Conservation (phyloP, 2,797 vertebrate species). For the Heteromormyrus szaboi region DNA sequence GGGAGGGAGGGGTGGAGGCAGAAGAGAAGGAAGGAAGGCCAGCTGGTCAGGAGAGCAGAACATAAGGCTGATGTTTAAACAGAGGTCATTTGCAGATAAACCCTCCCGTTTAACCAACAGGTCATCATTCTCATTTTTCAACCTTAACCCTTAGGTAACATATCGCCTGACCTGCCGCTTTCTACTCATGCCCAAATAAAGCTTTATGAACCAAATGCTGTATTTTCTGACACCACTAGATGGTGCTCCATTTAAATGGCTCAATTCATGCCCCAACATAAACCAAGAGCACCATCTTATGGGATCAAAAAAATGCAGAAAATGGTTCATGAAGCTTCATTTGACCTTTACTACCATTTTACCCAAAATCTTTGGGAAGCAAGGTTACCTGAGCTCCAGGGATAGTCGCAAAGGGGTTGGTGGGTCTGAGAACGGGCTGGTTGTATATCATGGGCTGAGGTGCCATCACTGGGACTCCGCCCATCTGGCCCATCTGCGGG, state of each 20-base stretch:
- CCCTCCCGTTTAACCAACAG: not conserved
- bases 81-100: not conserved
- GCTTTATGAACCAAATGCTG: not conserved
- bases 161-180: not conserved
- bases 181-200: not conserved
- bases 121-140: not conserved
- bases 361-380: not conserved
- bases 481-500: constrained; percentile 76
- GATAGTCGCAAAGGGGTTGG: constrained; percentile 74
- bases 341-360: not conserved
- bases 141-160: not conserved
- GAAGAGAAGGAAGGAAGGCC: not conserved
- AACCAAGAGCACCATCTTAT: not conserved
- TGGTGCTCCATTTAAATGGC: not conserved
- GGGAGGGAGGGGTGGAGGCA: not conserved
- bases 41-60: not conserved
- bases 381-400: constrained; percentile 75
- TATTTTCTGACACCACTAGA: not conserved
- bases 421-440: constrained; percentile 77
- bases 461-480: constrained; percentile 72
- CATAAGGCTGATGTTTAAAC: not conserved
- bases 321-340: not conserved
- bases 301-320: not conserved
- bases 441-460: constrained; percentile 79
- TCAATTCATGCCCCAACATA: not conserved